phyloP scores from a whole-genome alignment of 2,888 invertebrate species.

The Macropis europaea region DNA sequence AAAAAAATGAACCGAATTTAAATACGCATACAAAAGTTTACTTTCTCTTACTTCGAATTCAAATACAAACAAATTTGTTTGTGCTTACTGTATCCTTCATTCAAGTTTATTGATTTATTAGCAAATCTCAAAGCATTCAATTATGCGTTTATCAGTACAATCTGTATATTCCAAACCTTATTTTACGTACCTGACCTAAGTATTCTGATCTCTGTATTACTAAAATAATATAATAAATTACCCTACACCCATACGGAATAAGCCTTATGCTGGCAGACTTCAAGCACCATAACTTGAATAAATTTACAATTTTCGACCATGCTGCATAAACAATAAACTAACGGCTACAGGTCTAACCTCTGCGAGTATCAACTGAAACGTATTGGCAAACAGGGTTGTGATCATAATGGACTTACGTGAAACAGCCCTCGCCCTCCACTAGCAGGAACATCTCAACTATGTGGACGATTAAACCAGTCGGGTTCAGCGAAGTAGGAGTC shows the following conservation, averaged over 20 bases:
- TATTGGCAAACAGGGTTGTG: not conserved
- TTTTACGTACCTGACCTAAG: not conserved
- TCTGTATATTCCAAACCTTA: not conserved
- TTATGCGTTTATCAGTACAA: too few relatives aligned
- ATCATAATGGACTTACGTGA: conserved; percentile 28
- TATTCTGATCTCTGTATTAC: not conserved
- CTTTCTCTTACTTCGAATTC: too few relatives aligned
- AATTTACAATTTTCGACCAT: not conserved
- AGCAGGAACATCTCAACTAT: conserved; percentile 18
- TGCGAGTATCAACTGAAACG: too few relatives aligned
- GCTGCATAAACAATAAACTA: too few relatives aligned
- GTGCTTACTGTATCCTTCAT: too few relatives aligned
- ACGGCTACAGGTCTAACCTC: too few relatives aligned
- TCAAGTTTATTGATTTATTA: not conserved
- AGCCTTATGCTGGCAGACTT: not conserved
- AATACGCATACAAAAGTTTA: too few relatives aligned
- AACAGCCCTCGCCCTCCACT: conserved; percentile 2
- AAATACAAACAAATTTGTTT: too few relatives aligned
- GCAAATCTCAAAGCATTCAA: not conserved
- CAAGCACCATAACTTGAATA: not conserved
- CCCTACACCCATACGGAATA: not conserved
- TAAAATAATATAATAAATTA: conserved; percentile 9
- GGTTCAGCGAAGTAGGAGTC: not conserved
- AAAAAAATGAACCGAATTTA: too few relatives aligned
- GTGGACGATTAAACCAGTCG: not conserved